Conservation (phyloP, 2,888 invertebrate genomes). For the Conchocele bisecta region DNA sequence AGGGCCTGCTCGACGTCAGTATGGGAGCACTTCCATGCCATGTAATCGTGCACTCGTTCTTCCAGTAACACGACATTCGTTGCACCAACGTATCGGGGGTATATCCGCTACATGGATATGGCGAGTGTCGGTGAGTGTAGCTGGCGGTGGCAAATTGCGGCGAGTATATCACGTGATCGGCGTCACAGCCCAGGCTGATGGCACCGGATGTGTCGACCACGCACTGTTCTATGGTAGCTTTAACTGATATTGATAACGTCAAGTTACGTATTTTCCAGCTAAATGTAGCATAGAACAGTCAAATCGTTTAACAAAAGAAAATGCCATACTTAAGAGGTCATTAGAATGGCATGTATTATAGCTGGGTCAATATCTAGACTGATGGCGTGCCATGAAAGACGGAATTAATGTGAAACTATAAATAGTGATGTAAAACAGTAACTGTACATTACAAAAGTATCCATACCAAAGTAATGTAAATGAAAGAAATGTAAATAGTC, state of each 20-base stretch:
- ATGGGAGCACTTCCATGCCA: constrained; percentile 51
- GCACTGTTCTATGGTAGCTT: constrained; percentile 52
- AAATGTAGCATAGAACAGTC: no score
- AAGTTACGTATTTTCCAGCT: no score
- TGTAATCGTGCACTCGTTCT: constrained; percentile 43
- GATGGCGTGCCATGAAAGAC: no score
- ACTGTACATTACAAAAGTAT: no score
- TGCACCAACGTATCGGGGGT: constrained; percentile 54
- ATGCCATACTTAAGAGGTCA: no score
- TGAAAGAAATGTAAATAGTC: no score
- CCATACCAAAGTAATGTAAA: no score
- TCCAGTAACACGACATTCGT: constrained; percentile 60
- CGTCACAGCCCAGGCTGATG: constrained; percentile 30
- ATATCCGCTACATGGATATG: constrained; percentile 52
- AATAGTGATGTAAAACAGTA: no score
- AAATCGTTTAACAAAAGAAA: no score
- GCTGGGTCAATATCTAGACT: no score
- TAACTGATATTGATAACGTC: constrained; percentile 41
- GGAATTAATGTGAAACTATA: no score
- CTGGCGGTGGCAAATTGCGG: constrained; percentile 40
- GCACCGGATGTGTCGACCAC: constrained; percentile 10
- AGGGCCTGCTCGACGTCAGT: constrained; percentile 21
- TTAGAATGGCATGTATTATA: no score
- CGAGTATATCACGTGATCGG: constrained; percentile 47
- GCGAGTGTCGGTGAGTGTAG: constrained; percentile 18